Conservation (phyloP, 2,113 vertebrate species). For the Oryzias curvinotus region DNA sequence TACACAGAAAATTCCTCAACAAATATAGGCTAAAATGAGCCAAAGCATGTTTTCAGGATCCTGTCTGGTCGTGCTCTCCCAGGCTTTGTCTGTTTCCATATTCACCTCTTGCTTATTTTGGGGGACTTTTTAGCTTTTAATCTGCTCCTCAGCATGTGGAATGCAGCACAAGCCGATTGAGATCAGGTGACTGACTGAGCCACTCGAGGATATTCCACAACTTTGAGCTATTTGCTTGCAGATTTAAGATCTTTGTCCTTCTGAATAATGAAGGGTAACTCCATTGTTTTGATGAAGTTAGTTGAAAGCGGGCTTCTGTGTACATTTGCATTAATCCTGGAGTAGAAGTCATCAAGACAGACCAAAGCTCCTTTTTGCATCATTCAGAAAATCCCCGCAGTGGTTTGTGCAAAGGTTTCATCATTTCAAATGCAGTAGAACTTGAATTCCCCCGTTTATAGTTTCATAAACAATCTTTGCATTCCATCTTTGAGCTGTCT, state of each 20-base stretch:
- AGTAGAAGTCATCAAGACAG: slow-evolving; percentile 1
- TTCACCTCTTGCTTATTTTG: slow-evolving; percentile 5
- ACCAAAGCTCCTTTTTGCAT: neutral
- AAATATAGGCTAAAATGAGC: neutral
- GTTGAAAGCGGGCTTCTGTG: neutral
- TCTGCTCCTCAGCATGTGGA: slow-evolving; percentile 3
- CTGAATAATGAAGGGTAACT: neutral
- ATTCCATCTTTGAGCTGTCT: too few species aligned
- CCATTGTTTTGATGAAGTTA: slow-evolving; percentile 2
- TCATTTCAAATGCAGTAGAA: neutral
- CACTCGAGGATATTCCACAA: slow-evolving; percentile 3
- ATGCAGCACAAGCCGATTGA: slow-evolving; percentile 9
- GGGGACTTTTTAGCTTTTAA: neutral
- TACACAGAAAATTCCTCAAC: neutral
- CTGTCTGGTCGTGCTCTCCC: neutral
- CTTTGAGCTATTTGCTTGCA: neutral
- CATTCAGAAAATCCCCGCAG: neutral
- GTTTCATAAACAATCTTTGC: neutral
- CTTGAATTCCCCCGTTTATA: slow-evolving; percentile 3
- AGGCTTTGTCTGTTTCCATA: neutral
- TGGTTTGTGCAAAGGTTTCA: neutral
- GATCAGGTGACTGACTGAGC: slow-evolving; percentile 9
- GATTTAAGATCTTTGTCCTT: neutral
- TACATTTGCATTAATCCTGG: slow-evolving; percentile 2
- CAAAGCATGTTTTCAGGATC: neutral